Evolutionary conservation across 2,888 invertebrate species (phyloP).

Genomic region (Chrysodeixis includens): DNA sequence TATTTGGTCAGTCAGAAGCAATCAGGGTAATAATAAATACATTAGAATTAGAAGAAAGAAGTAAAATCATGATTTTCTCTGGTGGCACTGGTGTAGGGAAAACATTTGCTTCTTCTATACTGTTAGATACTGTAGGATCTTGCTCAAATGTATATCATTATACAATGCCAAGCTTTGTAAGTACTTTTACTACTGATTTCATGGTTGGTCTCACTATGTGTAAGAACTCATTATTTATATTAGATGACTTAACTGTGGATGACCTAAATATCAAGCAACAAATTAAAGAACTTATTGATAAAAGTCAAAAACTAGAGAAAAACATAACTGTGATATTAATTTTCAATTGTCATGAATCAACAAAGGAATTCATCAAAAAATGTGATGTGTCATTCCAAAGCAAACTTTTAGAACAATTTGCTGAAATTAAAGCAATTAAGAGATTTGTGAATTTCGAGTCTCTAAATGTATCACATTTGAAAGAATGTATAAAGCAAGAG

Average conservation of each 20-base stretch:
- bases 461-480: conserved; percentile 71
- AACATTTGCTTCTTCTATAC: conserved; percentile 75
- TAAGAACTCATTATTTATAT: conserved; percentile 71
- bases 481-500: conserved; percentile 77
- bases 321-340: conserved; percentile 77
- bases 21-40: conserved; percentile 67
- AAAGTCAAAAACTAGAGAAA: conserved; percentile 72
- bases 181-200: conserved; percentile 72
- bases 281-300: conserved; percentile 69
- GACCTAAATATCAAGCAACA: conserved; percentile 67
- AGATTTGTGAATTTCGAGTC: conserved; percentile 74
- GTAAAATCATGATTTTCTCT: conserved; percentile 78
- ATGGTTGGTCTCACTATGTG: conserved; percentile 79
- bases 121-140: conserved; percentile 70
- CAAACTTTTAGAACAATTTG: conserved; percentile 65
- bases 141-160: conserved; percentile 82
- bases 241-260: conserved; percentile 76
- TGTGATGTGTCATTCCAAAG: conserved; percentile 69
- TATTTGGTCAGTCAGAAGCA: conserved; percentile 79
- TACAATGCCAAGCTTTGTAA: conserved; percentile 78
- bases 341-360: conserved; percentile 75
- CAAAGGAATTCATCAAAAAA: conserved; percentile 62
- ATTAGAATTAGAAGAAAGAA: conserved; percentile 62
- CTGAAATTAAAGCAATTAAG: conserved; percentile 66
- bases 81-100: conserved; percentile 86